These are phyloP conservation scores for Hormaphis cornu DNA, from an alignment of 1,140 invertebrate species.

Conservation along the genomic window DNA sequence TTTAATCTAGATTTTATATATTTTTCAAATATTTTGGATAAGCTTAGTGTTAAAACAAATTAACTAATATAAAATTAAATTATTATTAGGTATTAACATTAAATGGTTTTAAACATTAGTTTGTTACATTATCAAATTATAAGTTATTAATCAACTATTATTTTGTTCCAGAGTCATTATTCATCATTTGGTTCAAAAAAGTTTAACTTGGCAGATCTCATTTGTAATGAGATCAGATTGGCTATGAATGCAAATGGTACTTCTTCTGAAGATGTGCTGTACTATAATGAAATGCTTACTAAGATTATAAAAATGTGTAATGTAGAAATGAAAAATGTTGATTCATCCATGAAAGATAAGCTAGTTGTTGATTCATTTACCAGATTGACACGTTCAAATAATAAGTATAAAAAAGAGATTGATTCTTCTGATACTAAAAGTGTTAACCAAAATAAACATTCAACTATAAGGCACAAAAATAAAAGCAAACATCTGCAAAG, in stretches of 20 bases:
- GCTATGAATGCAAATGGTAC: not conserved
- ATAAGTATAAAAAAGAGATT: not conserved
- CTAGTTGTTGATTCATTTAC: not conserved
- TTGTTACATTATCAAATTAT: too few species aligned
- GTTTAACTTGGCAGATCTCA: constrained; percentile 18
- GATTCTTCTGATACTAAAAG: not conserved
- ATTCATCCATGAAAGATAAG: not conserved
- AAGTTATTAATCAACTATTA: too few species aligned
- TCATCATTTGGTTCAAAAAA: constrained; percentile 7
- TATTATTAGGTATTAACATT: too few species aligned
- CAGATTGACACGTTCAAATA: not conserved
- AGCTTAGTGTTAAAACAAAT: too few species aligned
- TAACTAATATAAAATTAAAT: too few species aligned
- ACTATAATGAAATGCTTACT: not conserved
- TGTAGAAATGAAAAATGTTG: not conserved
- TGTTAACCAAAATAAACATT: not conserved
- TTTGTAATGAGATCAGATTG: constrained; percentile 17
- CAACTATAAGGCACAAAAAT: not conserved
- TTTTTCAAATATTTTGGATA: too few species aligned
- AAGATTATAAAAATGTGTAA: constrained; percentile 6
- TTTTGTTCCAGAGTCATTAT: constrained; percentile 7
- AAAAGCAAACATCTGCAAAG: not conserved
- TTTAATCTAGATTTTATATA: too few species aligned
- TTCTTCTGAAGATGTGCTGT: not conserved
- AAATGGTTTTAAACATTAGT: too few species aligned